Evolutionary conservation across 2,888 invertebrate species (phyloP).

Genomic region (Tipula unca): DNA sequence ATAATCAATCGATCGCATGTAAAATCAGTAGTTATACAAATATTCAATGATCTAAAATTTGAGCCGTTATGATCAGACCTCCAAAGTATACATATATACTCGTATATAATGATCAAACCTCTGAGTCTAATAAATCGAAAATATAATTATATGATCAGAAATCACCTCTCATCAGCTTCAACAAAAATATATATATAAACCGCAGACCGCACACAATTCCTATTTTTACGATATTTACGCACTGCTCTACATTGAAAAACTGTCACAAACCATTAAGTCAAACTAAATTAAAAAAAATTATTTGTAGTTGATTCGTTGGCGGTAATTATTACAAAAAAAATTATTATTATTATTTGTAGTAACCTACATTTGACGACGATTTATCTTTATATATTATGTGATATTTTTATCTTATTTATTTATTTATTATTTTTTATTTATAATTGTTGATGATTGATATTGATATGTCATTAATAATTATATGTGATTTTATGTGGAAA

Average conservation of each 20-base stretch:
- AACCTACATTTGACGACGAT: slow-evolving; percentile 8
- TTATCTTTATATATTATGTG: neutral
- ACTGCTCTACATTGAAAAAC: slow-evolving; percentile 3
- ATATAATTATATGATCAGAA: neutral
- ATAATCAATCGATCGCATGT: no score
- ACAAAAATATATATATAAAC: neutral
- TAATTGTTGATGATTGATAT: slow-evolving; percentile 8
- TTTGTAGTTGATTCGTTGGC: neutral
- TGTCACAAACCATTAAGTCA: slow-evolving; percentile 8
- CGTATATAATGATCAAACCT: no score
- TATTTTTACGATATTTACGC: neutral
- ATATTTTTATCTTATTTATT: slow-evolving; percentile 14
- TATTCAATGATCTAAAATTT: no score
- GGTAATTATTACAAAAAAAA: neutral
- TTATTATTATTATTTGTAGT: neutral
- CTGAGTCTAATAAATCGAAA: no score
- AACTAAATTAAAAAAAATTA: neutral
- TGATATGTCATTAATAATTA: slow-evolving; percentile 10
- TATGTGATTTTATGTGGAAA: slow-evolving; percentile 9
- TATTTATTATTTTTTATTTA: neutral
- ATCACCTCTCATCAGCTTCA: neutral
- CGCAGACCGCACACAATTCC: neutral
- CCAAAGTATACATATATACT: no score
- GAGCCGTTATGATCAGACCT: no score
- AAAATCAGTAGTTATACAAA: no score